Conservation (phyloP, 2,888 invertebrate genomes). For the Caenorhabditis sp. region DNA sequence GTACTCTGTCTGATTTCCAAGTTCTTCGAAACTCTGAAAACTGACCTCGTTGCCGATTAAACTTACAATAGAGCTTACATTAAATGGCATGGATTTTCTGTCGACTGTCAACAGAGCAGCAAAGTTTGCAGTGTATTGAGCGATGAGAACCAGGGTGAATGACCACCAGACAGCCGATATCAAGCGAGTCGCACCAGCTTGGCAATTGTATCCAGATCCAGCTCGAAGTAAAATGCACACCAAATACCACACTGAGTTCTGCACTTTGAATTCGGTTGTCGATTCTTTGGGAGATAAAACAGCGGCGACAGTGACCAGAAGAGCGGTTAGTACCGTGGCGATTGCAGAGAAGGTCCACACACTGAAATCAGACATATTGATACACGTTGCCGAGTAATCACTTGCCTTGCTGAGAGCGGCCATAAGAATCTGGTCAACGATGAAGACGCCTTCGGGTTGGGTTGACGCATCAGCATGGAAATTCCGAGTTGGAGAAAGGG, state of each 20-base stretch:
- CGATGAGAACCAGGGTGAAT: slow-evolving; percentile 97
- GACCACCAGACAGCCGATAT: slow-evolving; percentile 91
- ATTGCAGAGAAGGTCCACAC: slow-evolving; percentile 98
- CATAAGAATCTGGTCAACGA: slow-evolving; percentile 96
- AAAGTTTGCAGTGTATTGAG: slow-evolving; percentile 98
- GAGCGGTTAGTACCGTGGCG: slow-evolving; percentile 87
- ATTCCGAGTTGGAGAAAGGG: slow-evolving; percentile 85
- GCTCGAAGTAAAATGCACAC: slow-evolving; percentile 92
- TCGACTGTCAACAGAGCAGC: slow-evolving; percentile 98
- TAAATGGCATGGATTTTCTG: slow-evolving; percentile 85
- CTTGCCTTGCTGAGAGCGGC: slow-evolving; percentile 88
- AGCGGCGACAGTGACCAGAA: slow-evolving; percentile 84
- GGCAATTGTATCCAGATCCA: slow-evolving; percentile 94
- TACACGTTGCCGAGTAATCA: background rate
- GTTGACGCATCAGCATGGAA: slow-evolving; percentile 89
- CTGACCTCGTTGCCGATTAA: background rate
- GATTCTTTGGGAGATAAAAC: slow-evolving; percentile 85
- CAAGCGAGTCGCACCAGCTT: slow-evolving; percentile 85
- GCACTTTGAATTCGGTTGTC: slow-evolving; percentile 73
- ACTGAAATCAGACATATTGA: slow-evolving; percentile 84
- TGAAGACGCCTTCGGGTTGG: slow-evolving; percentile 89
- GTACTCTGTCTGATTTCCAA: slow-evolving; percentile 94
- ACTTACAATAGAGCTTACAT: slow-evolving; percentile 65
- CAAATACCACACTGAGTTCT: slow-evolving; percentile 82
- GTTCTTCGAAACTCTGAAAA: slow-evolving; percentile 87